Conservation (phyloP, 2,797 vertebrate species). For the Rhynchonycteris naso region DNA sequence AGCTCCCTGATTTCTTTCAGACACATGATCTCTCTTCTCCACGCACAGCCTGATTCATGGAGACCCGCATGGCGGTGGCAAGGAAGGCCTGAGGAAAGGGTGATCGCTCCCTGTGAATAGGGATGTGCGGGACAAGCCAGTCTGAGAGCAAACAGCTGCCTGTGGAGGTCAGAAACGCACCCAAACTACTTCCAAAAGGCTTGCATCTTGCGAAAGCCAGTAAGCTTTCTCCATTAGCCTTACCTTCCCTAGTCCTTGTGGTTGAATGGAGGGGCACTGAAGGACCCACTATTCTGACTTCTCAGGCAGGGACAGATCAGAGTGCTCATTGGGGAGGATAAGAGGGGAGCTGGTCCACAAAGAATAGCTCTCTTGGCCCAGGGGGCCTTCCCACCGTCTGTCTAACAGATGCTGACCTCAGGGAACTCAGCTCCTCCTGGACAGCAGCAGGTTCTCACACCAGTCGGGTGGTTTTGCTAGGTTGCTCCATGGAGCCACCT, state of each 20-base stretch:
- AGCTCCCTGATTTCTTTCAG: background rate
- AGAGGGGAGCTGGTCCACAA: background rate
- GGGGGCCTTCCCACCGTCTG: background rate
- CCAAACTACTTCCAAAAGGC: slow-evolving; percentile 55
- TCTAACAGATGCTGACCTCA: background rate
- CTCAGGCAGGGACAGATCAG: background rate
- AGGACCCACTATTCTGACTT: slow-evolving; percentile 17
- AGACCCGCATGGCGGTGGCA: accelerated
- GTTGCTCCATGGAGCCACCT: background rate
- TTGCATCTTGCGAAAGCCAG: slow-evolving; percentile 22
- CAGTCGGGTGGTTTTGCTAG: no score
- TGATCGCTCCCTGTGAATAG: background rate
- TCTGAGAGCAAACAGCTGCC: slow-evolving; percentile 42
- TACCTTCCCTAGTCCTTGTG: background rate
- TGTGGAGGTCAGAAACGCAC: background rate
- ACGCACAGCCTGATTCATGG: slow-evolving; percentile 12
- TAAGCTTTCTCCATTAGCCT: slow-evolving; percentile 50
- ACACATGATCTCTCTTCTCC: slow-evolving; percentile 35
- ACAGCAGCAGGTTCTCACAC: background rate
- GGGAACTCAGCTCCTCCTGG: background rate
- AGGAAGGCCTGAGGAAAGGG: background rate
- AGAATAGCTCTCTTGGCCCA: background rate
- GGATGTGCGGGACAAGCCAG: background rate
- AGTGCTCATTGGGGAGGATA: background rate
- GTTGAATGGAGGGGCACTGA: background rate